These are phyloP conservation scores for Morone saxatilis DNA, from an alignment of 2,113 vertebrate species.

Conservation along the genomic window DNA sequence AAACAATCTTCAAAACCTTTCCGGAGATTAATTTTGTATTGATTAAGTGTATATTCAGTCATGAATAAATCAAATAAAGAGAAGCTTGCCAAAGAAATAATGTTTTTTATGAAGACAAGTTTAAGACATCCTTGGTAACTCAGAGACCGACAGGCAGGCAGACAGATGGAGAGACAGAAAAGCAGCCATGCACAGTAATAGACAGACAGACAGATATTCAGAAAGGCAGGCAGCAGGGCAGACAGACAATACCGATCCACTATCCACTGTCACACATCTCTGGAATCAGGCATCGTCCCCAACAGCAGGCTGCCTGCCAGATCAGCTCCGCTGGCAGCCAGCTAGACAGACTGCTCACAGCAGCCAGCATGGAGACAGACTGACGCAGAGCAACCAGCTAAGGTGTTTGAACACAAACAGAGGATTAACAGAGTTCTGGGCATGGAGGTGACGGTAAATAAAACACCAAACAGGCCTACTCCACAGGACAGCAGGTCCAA, in stretches of 20 bases:
- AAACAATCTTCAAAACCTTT: constrained; percentile 10
- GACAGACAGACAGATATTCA: constrained; percentile 29
- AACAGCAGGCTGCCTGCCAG: constrained; percentile 67
- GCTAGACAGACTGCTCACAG: constrained; percentile 62
- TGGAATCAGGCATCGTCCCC: constrained; percentile 53
- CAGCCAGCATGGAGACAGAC: constrained; percentile 67
- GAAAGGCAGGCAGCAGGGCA: constrained; percentile 21
- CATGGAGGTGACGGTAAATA: constrained; percentile 72
- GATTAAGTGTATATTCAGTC: constrained; percentile 1
- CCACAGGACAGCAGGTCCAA: constrained; percentile 60
- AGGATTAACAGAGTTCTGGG: constrained; percentile 76
- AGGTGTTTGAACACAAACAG: constrained; percentile 81
- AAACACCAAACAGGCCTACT: constrained; percentile 57
- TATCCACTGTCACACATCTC: constrained; percentile 49
- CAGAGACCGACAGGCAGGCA: constrained; percentile 12
- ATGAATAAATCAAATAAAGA: constrained; percentile 32
- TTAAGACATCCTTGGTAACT: constrained; percentile 15
- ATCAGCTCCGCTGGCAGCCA: constrained; percentile 62
- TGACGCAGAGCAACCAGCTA: constrained; percentile 63
- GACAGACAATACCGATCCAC: constrained; percentile 51
- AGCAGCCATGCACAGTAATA: not conserved
- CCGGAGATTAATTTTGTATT: constrained; percentile 13
- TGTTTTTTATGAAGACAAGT: constrained; percentile 23
- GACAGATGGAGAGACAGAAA: constrained; percentile 14
- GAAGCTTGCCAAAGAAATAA: constrained; percentile 9